Evolutionary conservation across 2,797 vertebrate genomes (phyloP), one percentile per base, ranked within the genome.

Genomic region (Dryobates pubescens): DNA sequence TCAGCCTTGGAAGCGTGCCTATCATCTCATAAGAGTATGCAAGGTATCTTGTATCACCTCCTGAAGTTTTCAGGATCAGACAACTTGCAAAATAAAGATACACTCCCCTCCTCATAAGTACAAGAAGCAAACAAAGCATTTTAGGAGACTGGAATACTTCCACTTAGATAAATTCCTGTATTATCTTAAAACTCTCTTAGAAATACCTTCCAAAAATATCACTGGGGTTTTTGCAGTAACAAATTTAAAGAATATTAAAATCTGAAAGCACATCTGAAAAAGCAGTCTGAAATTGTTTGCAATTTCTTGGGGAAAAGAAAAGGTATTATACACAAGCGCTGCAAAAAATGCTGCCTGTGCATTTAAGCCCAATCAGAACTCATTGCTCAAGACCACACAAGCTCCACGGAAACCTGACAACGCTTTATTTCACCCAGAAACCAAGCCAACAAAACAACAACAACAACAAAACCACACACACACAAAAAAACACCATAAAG

Each of bases 401-500:
- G 34, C 29, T 62, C 57, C 54, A 57, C 3, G 5, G 56, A 86
- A 15, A n/a, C 16, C 29, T 36, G n/a, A 49, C 7, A 43, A 61
- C 77, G 17, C 27, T 92, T 41, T 58, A 43, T 8, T 27, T 71
- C 34, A 47, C 8, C 6, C 62, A 32, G 20, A 83, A 77, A 58
- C 7, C 2, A 2, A n/a, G 6, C 45, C 19, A 47, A 18, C 45
- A 47, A 47, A 47, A 47, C 17, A 47, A 47, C 8, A 47, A 47
- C 38, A 13, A 38, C 38, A 38, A 38, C 13, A 38, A 13, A 38
- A 10, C 36, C 36, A 45, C 18, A 3, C 2, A 1, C 4, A 13
- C 3, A 6, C 2, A 4, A 3, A 2, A 1, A 23, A 1, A 0
- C 53, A 26, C 3, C 8, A 4, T 9, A 27, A 38, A 70, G 23